A percentile compares a stretch with the other conserved stretches of the same genome.
phyloP scores from a whole-genome alignment of 2,797 vertebrate genomes.

The Urophycis tenuis region DNA sequence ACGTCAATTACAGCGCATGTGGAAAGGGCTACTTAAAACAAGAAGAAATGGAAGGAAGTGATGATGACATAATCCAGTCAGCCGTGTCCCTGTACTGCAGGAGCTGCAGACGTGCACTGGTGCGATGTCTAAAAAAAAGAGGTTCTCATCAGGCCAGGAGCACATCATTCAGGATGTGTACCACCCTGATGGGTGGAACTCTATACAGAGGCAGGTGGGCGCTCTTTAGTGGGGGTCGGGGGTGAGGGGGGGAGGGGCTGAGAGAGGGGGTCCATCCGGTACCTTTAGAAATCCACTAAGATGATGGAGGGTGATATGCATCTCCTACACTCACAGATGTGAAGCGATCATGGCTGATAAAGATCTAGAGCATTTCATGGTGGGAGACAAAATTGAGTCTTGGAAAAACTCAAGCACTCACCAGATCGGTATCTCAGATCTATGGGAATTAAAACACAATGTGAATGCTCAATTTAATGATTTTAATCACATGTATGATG shows the following conservation, averaged over 20 bases:
- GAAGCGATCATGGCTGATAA: constrained; percentile 61
- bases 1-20: not conserved
- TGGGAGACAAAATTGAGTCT: constrained; percentile 59
- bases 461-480: constrained; percentile 31
- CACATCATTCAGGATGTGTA: constrained; percentile 61
- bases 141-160: constrained; percentile 55
- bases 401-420: constrained; percentile 53
- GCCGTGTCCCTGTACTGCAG: constrained; percentile 28
- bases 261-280: constrained; percentile 39
- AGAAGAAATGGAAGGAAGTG: not conserved
- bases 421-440: constrained; percentile 52
- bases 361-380: constrained; percentile 64
- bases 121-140: constrained; percentile 58
- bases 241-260: not conserved
- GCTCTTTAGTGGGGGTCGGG: constrained; percentile 15
- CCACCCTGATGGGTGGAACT: constrained; percentile 59
- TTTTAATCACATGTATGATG: constrained; percentile 13
- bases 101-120: constrained; percentile 43
- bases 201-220: constrained; percentile 61
- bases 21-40: not conserved
- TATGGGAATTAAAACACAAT: constrained; percentile 47
- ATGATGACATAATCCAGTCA: not conserved
- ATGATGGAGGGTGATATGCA: constrained; percentile 64
- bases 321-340: constrained; percentile 58
- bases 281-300: constrained; percentile 60